These are phyloP conservation scores for Lacanobia oleracea DNA, from an alignment of 2,888 invertebrate genomes.

Conservation along the genomic window DNA sequence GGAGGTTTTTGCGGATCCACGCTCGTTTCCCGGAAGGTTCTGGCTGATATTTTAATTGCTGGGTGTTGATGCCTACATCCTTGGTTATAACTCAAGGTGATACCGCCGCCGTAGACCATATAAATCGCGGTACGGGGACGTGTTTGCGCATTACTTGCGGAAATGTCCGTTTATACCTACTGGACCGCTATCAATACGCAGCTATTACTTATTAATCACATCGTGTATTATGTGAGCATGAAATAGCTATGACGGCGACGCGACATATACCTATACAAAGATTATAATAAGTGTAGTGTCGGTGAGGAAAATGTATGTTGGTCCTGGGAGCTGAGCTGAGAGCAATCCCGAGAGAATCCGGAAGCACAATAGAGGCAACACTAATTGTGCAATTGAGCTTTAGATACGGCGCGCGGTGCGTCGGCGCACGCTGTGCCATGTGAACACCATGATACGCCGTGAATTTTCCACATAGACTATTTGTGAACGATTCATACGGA, in stretches of 20 bases:
- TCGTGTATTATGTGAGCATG: conserved; percentile 41
- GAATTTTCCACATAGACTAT: conserved; percentile 67
- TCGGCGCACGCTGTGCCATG: conserved; percentile 64
- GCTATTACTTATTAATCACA: conserved; percentile 66
- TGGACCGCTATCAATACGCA: conserved; percentile 63
- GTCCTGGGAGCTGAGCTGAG: conserved; percentile 67
- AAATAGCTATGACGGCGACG: conserved; percentile 46
- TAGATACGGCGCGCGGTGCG: conserved; percentile 74
- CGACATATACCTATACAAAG: conserved; percentile 25
- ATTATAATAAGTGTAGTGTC: conserved; percentile 59
- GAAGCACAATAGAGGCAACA: conserved; percentile 80
- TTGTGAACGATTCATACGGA: conserved; percentile 53
- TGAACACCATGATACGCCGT: conserved; percentile 62
- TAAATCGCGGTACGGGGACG: conserved; percentile 64
- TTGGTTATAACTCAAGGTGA: conserved; percentile 76
- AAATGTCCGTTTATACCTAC: conserved; percentile 61
- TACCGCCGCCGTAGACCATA: conserved; percentile 60
- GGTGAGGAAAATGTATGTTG: conserved; percentile 65
- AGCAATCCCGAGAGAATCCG: conserved; percentile 86
- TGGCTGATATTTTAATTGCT: conserved; percentile 80
- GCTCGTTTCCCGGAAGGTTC: conserved; percentile 84
- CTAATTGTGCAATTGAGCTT: conserved; percentile 87
- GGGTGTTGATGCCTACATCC: conserved; percentile 73
- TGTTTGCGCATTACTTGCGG: conserved; percentile 71
- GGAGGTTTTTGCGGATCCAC: conserved; percentile 61